phyloP scores from a whole-genome alignment of 2,113 vertebrate genomes.

The Cygnus atratus region DNA sequence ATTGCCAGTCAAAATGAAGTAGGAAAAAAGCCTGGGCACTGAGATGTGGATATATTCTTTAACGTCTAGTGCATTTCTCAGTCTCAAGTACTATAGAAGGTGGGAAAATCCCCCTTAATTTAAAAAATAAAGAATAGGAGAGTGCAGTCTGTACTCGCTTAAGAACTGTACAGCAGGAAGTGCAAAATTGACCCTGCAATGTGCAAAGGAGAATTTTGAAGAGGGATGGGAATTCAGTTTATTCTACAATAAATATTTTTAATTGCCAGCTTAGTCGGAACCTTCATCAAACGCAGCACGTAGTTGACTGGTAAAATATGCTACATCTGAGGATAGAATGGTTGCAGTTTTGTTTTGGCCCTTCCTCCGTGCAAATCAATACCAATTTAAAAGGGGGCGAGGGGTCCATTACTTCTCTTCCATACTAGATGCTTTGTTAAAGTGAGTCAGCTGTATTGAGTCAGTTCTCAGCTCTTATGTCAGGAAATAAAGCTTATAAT shows the following conservation, averaged over 20 bases:
- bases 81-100: not conserved
- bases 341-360: not conserved
- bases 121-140: not conserved
- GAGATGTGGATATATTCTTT: constrained; percentile 5
- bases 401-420: not conserved
- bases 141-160: not conserved
- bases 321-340: not conserved
- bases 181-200: not conserved
- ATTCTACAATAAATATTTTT: not conserved
- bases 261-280: not conserved
- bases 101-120: not conserved
- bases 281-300: not conserved
- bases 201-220: not conserved
- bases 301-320: not conserved
- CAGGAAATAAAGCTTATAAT: not conserved
- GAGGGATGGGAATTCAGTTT: not conserved
- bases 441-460: not conserved
- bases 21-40: constrained; percentile 7
- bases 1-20: not conserved
- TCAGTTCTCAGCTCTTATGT: not conserved
- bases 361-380: not conserved
- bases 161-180: not conserved
- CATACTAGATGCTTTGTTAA: not conserved
- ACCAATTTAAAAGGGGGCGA: not conserved
- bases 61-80: constrained; percentile 20